Conservation (phyloP, 2,797 vertebrate species). For the Xyrichtys novacula region DNA sequence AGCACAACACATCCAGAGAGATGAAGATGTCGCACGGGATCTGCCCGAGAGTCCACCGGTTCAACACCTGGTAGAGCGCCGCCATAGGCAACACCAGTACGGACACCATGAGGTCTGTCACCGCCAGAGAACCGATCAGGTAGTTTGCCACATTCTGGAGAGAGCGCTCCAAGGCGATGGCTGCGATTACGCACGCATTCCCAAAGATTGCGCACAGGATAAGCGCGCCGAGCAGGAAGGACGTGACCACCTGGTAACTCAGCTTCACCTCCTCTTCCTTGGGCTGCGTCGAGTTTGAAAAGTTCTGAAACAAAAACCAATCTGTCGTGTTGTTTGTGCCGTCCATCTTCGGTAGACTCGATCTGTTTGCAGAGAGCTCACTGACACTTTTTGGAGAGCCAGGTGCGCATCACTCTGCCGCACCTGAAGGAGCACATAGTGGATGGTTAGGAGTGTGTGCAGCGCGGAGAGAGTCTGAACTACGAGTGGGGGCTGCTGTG, state of each 20-base stretch:
- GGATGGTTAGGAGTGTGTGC: constrained; percentile 10
- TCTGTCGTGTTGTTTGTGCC: constrained; percentile 74
- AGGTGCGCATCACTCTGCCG: constrained; percentile 44
- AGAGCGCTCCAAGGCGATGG: constrained; percentile 93
- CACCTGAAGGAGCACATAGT: constrained; percentile 58
- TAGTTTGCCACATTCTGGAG: constrained; percentile 97
- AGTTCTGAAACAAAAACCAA: constrained; percentile 63
- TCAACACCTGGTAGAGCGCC: constrained; percentile 93
- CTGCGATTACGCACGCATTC: constrained; percentile 90
- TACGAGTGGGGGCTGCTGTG: constrained; percentile 63
- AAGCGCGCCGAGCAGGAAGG: constrained; percentile 89
- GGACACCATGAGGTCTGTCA: constrained; percentile 97
- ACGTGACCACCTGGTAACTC: constrained; percentile 88
- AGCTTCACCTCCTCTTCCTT: constrained; percentile 73
- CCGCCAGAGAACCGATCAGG: constrained; percentile 95
- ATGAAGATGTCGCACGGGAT: constrained; percentile 95
- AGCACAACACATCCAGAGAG: constrained; percentile 94
- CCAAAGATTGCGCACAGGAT: constrained; percentile 92
- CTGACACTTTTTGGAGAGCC: constrained; percentile 43
- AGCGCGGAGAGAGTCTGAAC: constrained; percentile 35
- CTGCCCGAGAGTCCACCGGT: constrained; percentile 95
- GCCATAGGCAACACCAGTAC: constrained; percentile 97
- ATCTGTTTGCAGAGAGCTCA: constrained; percentile 9
- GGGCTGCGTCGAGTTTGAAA: constrained; percentile 36
- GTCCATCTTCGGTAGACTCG: constrained; percentile 70